Base-by-base conservation (phyloP, 2,888 invertebrate species). In the Nomada hirtipes region DNA sequence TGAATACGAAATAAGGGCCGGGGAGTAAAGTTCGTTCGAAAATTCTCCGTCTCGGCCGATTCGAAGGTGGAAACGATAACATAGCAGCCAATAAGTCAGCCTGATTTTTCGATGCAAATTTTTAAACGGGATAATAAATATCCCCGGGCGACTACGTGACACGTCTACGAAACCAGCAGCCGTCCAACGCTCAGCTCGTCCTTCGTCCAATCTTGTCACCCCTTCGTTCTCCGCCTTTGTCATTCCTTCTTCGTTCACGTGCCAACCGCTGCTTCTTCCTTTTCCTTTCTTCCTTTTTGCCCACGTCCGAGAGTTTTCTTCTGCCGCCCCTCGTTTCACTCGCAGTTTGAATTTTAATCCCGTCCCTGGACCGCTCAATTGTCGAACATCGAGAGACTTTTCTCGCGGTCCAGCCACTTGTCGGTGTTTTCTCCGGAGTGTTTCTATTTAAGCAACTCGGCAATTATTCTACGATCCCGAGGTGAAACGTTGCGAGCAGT, bases 121-220 rank as follows among this genome's bases (percentile, higher is more conserved):
- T 89, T 88, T 88, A 86, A 89, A 88, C 84, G 78, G 86, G 86
- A 90, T 88, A 89, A 89, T 90, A 89, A 89, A 89, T 89, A 89
- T 86, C 86, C 73, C 57, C 67, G 36, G 64, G 70, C 73, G 61
- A 36, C 15, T 74, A 80, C 82, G 82, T 83, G 84, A 85, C 79
- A 29, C 53, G 86, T 79, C 80, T 83, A 53, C 79, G 63, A 70
- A 82, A 88, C 59, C 82, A 76, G 69, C 74, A 26, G 59, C 60
- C 70, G 70, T 80, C 76, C 61, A 20, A 63, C 68, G 50, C 59
- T 60, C 72, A n/a, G 53, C 18, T 23, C 69, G 42, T 67, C 59
- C 77, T 76, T 61, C 70, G 50, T 36, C 75, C 81, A 60, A 83
- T 79, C 85, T 82, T 79, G 76, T 80, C 79, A 74, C 69, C 60